Evolutionary conservation across 1,140 invertebrate species (phyloP), one percentile per base, ranked within the genome.

Genomic region (Cotesia typhae): DNA sequence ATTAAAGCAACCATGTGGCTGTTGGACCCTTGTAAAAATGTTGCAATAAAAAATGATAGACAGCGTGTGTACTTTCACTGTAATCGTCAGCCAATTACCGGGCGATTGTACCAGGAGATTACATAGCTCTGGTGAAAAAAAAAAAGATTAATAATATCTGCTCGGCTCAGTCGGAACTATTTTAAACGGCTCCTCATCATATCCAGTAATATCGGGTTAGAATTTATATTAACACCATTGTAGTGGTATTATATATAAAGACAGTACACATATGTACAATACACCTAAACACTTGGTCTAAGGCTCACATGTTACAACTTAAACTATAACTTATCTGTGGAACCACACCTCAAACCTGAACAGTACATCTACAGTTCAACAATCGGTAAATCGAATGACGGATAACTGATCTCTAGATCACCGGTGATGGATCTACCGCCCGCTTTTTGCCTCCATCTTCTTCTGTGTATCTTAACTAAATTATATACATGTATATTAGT

Each of bases 351-450:
- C 28, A 28, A 28, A 28, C 28, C 28, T 28, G 2, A 3, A 28
- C 28, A 28, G 28, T 36, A 28, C 59, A 60, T 12, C 17, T 7
- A 7, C 59, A 28, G 1, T 28, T 28, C 28, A 57, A 60, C 20
- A 60, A 60, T 60, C 59, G 20, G 28, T 60, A 60, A 28, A 60
- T 35, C 20, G 59, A 12, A 60, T 60, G 59, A 60, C 53, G 53
- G 53, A 55, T 55, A 55, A 55, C 53, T 55, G 10, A 5, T 17
- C n/a, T 55, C 53, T 3, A 55, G 53, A 55, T 55, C 53, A 5
- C 17, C 12, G 12, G 53, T 17, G 53, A 14, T n/a, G 5, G 53
- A 55, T 14, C 53, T 55, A 47, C 41, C 41, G 41, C 41, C 41
- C 41, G 6, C 41, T 47, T 1, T 47, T 10, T 10, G 7, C 41